Percentiles rank a stretch among this genome's conserved stretches.
These are phyloP conservation scores for Lycodopsis pacificus DNA, from an alignment of 2,797 vertebrate species.

Conservation along the genomic window DNA sequence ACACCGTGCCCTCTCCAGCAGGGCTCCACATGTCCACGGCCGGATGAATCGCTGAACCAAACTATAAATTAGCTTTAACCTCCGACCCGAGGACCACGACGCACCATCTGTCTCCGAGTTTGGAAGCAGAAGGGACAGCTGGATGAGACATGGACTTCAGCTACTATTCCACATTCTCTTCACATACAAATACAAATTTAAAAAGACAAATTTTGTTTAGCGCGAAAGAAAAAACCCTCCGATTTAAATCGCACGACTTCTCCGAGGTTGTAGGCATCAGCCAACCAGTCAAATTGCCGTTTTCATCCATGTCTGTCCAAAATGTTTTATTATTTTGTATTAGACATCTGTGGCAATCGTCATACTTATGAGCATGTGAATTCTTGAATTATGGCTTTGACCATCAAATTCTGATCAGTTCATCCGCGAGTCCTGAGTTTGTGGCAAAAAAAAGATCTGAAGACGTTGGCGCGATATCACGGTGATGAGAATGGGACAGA, in stretches of 20 bases:
- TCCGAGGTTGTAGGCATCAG: too few species aligned
- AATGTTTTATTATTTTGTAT: too few species aligned
- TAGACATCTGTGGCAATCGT: too few species aligned
- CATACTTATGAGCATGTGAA: too few species aligned
- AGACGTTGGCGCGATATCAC: neutral
- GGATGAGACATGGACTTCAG: constrained; percentile 2
- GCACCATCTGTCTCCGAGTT: constrained; percentile 48
- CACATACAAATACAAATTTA: neutral
- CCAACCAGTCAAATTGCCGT: too few species aligned
- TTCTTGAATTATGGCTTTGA: neutral
- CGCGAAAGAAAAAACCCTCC: neutral
- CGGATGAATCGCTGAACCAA: constrained; percentile 49
- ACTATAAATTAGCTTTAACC: constrained; percentile 56
- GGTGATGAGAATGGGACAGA: neutral
- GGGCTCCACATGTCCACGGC: constrained; percentile 45
- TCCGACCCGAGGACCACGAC: constrained; percentile 30
- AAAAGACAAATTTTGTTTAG: neutral
- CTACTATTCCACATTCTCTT: neutral
- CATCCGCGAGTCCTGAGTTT: neutral
- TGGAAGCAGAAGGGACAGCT: neutral
- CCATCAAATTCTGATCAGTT: neutral
- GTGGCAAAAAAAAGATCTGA: neutral
- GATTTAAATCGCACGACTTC: too few species aligned
- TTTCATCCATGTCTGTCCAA: too few species aligned
- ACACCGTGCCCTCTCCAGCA: constrained; percentile 24